Conservation (phyloP, 2,888 invertebrate genomes). For the Deilephila elpenor region DNA sequence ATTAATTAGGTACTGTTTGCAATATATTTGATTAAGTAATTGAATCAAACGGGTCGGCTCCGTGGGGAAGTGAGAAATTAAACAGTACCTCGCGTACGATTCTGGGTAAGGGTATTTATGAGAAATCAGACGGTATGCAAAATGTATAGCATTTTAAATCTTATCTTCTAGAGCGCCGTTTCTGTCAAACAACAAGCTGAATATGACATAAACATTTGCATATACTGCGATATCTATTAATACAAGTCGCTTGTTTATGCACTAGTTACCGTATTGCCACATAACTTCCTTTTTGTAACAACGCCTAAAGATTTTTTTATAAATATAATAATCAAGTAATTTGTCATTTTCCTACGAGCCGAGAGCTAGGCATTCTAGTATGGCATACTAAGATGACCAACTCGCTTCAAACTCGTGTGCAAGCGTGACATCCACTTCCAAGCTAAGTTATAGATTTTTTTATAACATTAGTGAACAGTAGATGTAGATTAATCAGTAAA, state of each 20-base stretch:
- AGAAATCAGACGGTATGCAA: background rate
- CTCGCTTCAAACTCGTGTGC: background rate
- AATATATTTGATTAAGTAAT: constrained; percentile 22
- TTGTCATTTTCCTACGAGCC: constrained; percentile 7
- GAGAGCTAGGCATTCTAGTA: constrained; percentile 8
- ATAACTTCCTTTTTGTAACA: background rate
- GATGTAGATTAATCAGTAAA: background rate
- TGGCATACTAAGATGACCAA: constrained; percentile 13
- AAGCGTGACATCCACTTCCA: constrained; percentile 23
- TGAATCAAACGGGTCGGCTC: constrained; percentile 7
- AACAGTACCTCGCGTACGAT: background rate
- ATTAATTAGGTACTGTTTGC: constrained; percentile 23
- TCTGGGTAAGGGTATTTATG: background rate
- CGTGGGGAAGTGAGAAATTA: constrained; percentile 6
- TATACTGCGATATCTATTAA: background rate
- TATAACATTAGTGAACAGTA: constrained; percentile 7
- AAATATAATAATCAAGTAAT: background rate
- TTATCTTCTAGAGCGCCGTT: background rate
- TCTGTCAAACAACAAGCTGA: background rate
- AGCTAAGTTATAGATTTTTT: constrained; percentile 10
- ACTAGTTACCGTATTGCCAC: constrained; percentile 2
- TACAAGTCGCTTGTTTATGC: background rate
- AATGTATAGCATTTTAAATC: background rate
- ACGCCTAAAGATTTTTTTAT: background rate
- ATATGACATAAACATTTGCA: background rate